Evolutionary conservation across 2,888 invertebrate species (phyloP).

Genomic region (Drosophila setosimentum): DNA sequence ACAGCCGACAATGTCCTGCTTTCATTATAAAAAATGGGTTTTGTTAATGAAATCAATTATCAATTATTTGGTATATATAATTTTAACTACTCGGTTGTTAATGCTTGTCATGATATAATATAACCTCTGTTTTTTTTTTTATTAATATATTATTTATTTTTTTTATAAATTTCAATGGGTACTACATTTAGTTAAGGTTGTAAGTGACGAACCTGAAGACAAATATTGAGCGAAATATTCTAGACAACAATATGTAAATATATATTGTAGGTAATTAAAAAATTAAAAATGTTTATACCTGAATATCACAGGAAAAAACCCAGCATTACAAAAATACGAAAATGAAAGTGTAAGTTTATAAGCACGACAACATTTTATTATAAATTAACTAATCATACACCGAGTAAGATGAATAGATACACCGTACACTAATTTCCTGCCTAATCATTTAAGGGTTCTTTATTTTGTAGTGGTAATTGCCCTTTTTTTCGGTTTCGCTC

Average conservation of each 20-base stretch:
- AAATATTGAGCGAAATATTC: constrained; percentile 14
- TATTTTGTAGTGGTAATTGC: neutral
- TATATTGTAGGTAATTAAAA: too few species aligned
- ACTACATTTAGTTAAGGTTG: neutral
- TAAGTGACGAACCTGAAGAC: neutral
- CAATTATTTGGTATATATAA: neutral
- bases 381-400: neutral
- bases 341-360: neutral
- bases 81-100: neutral
- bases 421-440: neutral
- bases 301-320: too few species aligned
- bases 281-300: too few species aligned
- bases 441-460: neutral
- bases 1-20: neutral
- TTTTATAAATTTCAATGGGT: neutral
- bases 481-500: constrained; percentile 19
- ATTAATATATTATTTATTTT: neutral
- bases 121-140: neutral
- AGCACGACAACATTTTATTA: too few species aligned
- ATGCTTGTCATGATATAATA: neutral
- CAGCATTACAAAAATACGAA: neutral
- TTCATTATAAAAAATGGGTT: too few species aligned
- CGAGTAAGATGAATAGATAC: neutral
- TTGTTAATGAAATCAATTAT: neutral
- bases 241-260: neutral